Evolutionary conservation across 2,888 invertebrate species (phyloP), one percentile per base, ranked within the genome.

Genomic region (Nephrotoma appendiculata): DNA sequence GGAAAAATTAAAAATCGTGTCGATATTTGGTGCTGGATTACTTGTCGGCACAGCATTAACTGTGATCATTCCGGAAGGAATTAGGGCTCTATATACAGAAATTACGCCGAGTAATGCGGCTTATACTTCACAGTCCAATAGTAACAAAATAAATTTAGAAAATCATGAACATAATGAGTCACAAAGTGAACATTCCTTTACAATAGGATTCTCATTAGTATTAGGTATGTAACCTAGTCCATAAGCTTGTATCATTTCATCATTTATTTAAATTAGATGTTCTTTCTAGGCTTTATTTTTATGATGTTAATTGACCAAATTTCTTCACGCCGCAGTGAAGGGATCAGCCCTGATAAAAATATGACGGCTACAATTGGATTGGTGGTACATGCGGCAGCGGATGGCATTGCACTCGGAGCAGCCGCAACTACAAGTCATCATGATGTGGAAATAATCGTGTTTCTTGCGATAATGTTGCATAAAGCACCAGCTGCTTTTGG

Each of bases 401-500:
- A 99, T 92, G 99, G 99, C 2, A 95, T 99, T 11, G 99, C 99
- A 0, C 91, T 99, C 15, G 99, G 99, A n/a, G 99, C 99, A 1
- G 99, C 99, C 0, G 98, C 99, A 0, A 98, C 98, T 0, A 98
- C 99, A 0, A 96, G 97, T 3, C 98, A 99, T 90, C 95, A 97
- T 0, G 98, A 99, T 90, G 98, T 99, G 0, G 99, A 99, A 92
- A 94, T 99, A 89, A 98, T 99, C 88, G 98, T 99, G 9, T 99
- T 99, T 92, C 91, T 99, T 44, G 99, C 99, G 4, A 99, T 99
- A 88, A 99, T 99, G 99, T 92, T 99, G 86, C 99, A 99, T 90
- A 99, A 99, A 92, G 99, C 99, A 0, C 99, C 99, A 0, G 99
- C 99, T 4, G 98, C 99, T 0, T 99, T 99, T 92, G 99, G 99